Base-by-base conservation (phyloP, 2,113 vertebrate species). In the Psilopogon haemacephalus region DNA sequence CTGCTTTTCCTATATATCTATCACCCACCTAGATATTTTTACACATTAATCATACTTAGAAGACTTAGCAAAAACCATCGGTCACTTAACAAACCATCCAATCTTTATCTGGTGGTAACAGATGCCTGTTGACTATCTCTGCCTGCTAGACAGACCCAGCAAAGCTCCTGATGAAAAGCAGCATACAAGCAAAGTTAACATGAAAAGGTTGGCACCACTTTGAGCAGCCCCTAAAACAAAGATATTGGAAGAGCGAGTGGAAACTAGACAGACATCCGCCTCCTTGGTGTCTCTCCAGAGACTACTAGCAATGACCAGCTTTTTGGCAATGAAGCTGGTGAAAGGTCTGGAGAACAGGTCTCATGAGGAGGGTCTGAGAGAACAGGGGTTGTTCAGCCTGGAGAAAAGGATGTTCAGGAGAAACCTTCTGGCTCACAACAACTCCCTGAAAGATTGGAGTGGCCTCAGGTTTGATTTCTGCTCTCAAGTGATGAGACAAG, bases 91-190 rank as follows among this genome's bases (percentile, higher is more conserved):
- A 84, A 92, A 87, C 91, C 84, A 84, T 32, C 75, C 84, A 75
- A 64, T 40, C 27, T 94, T 93, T 91, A 95, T 95, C 94, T 81
- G 88, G 75, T 73, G 76, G 79, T 88, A 86, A 58, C 85, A 93
- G 91, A 94, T 38, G 84, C 79, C 73, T 73, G 90, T 46, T 2
- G 28, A 8, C 48, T 91, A 38, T 86, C 90, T 59, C 38, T n/a
- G 42, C n/a, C 58, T 70, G 67, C 48, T 72, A 76, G 30, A 58
- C 81, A 81, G 79, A 27, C 38, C 74, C 24, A 1, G 27, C 71
- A 37, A 55, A 59, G 86, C 4, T 76, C 40, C 77, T 93, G 94
- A 95, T 63, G 74, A 96, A 95, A 96, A 89, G 93, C 89, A 91
- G 62, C 3, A 3, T 3, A 50, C 38, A 44, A 52, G 67, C 55